Evolutionary conservation across 2,113 vertebrate species (phyloP).

Genomic region (Lepisosteus osseus): DNA sequence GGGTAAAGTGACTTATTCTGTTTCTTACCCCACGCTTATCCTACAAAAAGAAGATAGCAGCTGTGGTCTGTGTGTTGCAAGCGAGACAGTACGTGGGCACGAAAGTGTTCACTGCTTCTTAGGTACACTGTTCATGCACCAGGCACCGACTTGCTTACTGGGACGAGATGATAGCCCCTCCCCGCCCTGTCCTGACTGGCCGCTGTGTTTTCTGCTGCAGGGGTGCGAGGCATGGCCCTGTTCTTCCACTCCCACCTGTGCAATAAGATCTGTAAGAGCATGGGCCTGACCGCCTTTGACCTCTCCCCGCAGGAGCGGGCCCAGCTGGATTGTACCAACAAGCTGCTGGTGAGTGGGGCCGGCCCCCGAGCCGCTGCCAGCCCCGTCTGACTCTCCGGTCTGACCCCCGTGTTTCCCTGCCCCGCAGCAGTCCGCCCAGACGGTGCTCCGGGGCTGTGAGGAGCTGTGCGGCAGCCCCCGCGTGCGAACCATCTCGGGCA

Average conservation of each 20-base stretch:
- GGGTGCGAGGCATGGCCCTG: slow-evolving; percentile 94
- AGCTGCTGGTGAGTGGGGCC: slow-evolving; percentile 78
- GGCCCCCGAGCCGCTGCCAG: neutral
- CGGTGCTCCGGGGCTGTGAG: slow-evolving; percentile 85
- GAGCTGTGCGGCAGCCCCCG: slow-evolving; percentile 87
- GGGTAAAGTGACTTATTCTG: neutral
- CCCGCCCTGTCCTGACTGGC: too few species aligned
- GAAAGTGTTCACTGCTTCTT: too few species aligned
- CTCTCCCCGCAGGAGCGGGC: slow-evolving; percentile 72
- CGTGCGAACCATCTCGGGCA: slow-evolving; percentile 76
- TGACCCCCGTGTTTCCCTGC: slow-evolving; percentile 17
- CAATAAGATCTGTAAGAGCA: slow-evolving; percentile 92
- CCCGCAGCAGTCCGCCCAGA: slow-evolving; percentile 83
- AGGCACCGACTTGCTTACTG: too few species aligned
- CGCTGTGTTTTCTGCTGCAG: slow-evolving; percentile 45
- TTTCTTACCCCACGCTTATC: neutral
- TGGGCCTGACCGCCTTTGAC: slow-evolving; percentile 88
- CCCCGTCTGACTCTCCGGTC: too few species aligned
- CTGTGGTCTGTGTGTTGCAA: neutral
- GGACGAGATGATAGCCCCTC: too few species aligned
- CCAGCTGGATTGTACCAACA: slow-evolving; percentile 79
- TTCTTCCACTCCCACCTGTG: slow-evolving; percentile 95
- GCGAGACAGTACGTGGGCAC: neutral
- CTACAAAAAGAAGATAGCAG: too few species aligned
- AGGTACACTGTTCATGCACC: too few species aligned